Evolutionary conservation across 2,888 invertebrate species (phyloP).

Genomic region (Abrostola triplasia): DNA sequence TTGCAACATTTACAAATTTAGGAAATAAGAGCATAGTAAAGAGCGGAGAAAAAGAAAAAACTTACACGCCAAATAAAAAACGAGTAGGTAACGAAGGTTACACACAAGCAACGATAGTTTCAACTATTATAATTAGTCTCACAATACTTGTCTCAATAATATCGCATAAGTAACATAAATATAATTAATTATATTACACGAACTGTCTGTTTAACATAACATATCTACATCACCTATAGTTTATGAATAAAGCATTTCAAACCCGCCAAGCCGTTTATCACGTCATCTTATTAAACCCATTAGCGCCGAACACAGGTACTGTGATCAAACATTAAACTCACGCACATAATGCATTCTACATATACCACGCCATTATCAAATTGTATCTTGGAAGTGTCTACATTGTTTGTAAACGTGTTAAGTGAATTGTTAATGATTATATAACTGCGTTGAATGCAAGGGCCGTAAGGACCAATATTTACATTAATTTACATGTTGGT

Average conservation of each 20-base stretch:
- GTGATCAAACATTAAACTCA: constrained; percentile 35
- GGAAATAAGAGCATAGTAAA: too few relatives aligned
- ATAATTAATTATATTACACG: neutral
- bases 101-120: too few relatives aligned
- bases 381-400: constrained; percentile 7
- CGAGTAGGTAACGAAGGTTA: too few relatives aligned
- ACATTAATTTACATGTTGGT: neutral
- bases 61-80: too few relatives aligned
- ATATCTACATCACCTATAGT: neutral
- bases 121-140: too few relatives aligned
- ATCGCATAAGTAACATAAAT: too few relatives aligned
- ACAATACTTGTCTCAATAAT: too few relatives aligned
- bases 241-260: constrained; percentile 21
- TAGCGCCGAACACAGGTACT: constrained; percentile 36
- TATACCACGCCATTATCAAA: constrained; percentile 26
- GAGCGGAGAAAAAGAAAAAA: too few relatives aligned
- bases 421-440: constrained; percentile 6
- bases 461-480: constrained; percentile 26
- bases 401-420: constrained; percentile 4
- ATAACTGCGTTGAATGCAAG: constrained; percentile 12
- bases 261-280: constrained; percentile 40
- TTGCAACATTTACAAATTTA: too few relatives aligned
- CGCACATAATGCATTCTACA: constrained; percentile 5
- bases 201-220: neutral
- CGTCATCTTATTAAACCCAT: constrained; percentile 41